These are phyloP conservation scores for Sphenopsis melanotis DNA, from an alignment of 2,797 vertebrate species.

Conservation along the genomic window DNA sequence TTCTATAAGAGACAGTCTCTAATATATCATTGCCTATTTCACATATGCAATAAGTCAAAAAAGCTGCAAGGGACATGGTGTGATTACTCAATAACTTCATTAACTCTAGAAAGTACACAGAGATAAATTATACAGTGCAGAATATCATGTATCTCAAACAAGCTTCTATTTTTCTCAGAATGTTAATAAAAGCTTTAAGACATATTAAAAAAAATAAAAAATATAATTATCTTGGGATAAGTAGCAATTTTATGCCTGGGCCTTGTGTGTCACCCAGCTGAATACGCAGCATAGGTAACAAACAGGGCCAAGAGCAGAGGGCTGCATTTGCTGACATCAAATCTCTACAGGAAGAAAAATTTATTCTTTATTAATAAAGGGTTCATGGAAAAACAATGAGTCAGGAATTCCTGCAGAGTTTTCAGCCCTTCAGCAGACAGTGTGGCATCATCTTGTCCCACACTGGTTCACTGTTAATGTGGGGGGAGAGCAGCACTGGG, in stretches of 20 bases:
- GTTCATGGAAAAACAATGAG: not conserved
- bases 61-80: not conserved
- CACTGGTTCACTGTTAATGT: accelerated
- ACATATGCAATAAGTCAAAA: not conserved
- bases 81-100: not conserved
- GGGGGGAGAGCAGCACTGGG: not conserved
- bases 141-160: not conserved
- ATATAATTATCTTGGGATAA: not conserved
- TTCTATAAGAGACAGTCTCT: not conserved
- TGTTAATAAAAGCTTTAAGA: not conserved
- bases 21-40: not conserved
- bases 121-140: not conserved
- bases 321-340: not conserved
- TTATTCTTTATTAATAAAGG: not conserved
- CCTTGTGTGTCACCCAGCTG: not conserved
- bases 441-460: not conserved
- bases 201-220: not conserved
- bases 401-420: not conserved
- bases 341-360: not conserved
- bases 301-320: not conserved
- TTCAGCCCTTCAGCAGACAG: not conserved
- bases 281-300: not conserved
- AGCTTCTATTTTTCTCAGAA: not conserved
- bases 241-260: not conserved
- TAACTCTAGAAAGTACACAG: not conserved